Evolutionary conservation across 2,113 vertebrate genomes (phyloP).

Genomic region (Phyllostomus discolor): DNA sequence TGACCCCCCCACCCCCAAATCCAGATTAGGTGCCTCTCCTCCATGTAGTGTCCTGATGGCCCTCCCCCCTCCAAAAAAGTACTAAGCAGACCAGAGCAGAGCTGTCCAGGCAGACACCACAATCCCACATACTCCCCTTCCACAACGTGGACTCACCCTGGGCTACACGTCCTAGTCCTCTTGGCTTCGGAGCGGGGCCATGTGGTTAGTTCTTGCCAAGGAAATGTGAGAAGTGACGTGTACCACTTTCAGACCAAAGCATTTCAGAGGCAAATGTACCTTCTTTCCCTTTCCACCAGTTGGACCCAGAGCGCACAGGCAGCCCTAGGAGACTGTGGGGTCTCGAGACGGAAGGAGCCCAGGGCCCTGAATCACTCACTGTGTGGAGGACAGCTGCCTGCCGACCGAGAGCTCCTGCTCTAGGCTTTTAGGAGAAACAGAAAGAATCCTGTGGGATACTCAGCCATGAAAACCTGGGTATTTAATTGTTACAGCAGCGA

Average conservation of each 20-base stretch:
- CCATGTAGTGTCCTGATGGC: accelerated
- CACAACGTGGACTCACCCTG: accelerated
- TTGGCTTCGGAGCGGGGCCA: background rate
- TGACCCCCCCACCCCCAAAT: no score
- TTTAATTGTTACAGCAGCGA: background rate
- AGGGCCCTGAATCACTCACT: background rate
- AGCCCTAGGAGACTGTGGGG: background rate
- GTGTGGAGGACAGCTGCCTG: background rate
- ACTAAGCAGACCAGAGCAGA: background rate
- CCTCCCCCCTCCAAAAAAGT: accelerated
- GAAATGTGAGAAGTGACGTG: background rate
- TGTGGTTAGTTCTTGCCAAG: background rate
- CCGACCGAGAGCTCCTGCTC: background rate
- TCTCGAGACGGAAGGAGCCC: background rate
- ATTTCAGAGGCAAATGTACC: background rate
- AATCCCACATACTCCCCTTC: background rate
- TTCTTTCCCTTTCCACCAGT: background rate
- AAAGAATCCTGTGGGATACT: background rate
- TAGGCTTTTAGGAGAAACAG: background rate
- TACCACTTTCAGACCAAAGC: background rate
- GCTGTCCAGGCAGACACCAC: background rate
- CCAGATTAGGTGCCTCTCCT: background rate
- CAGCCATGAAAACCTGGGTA: background rate
- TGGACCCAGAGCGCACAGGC: background rate
- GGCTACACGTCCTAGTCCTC: background rate